Evolutionary conservation across 2,113 vertebrate genomes (phyloP).

Genomic region (Silurus asotus): DNA sequence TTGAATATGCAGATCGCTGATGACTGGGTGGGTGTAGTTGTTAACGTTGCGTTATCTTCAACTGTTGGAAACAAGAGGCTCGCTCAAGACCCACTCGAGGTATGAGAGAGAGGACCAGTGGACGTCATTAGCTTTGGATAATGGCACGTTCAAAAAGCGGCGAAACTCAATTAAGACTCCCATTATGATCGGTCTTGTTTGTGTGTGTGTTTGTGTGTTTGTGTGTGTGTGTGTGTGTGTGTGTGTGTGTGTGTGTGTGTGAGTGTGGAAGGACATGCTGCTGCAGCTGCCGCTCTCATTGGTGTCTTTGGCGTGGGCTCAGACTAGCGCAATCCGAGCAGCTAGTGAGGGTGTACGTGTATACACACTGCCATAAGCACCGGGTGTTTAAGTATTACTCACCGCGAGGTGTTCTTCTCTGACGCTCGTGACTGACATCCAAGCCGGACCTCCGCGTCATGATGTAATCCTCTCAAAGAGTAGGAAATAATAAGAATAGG

Average conservation of each 20-base stretch:
- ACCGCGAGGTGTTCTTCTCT: constrained; percentile 65
- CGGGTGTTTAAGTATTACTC: constrained; percentile 68
- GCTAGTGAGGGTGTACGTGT: constrained; percentile 14
- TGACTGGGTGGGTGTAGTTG: constrained; percentile 71
- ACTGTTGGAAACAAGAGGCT: constrained; percentile 73
- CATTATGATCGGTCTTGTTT: constrained; percentile 56
- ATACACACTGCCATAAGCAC: constrained; percentile 39
- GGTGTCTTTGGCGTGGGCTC: constrained; percentile 37
- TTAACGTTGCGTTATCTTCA: constrained; percentile 72
- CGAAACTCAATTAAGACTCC: constrained; percentile 70
- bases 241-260: constrained; percentile 33
- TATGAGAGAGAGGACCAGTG: constrained; percentile 67
- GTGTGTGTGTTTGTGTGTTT: constrained; percentile 27
- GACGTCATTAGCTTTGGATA: constrained; percentile 69
- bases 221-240: constrained; percentile 32
- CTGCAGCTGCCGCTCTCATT: constrained; percentile 35
- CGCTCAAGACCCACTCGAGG: constrained; percentile 70
- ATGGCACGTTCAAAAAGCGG: constrained; percentile 63
- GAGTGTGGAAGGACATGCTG: not conserved
- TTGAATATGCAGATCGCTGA: constrained; percentile 80
- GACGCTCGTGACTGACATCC: constrained; percentile 63
- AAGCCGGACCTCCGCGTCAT: constrained; percentile 58
- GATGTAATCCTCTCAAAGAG: constrained; percentile 60
- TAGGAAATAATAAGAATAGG: constrained; percentile 56
- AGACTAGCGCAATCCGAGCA: constrained; percentile 34